Evolutionary conservation across 2,888 invertebrate genomes (phyloP), one percentile per base, ranked within the genome.

Genomic region (Leucoma salicis): DNA sequence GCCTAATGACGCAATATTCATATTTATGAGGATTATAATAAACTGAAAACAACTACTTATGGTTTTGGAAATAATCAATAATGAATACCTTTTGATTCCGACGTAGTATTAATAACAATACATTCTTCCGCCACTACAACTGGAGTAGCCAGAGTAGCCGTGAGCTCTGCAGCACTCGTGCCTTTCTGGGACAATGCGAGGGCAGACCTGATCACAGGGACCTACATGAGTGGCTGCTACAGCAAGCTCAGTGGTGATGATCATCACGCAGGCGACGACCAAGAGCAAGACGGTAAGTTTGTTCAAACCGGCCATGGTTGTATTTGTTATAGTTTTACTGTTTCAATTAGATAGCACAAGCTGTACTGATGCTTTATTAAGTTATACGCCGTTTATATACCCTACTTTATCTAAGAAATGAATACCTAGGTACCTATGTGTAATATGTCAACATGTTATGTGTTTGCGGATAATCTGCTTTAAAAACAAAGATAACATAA

Each of bases 71-170:
- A n/a, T n/a, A n/a, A n/a, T n/a, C n/a, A n/a, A n/a, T n/a, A n/a
- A n/a, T n/a, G n/a, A n/a, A 11, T 37, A 31, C 37, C 37, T 37
- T n/a, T n/a, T 5, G 6, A 12, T 3, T 10, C n/a, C 18, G 7
- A 18, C 2, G 6, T 13, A 4, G 2, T 8, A 11, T 18, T 33
- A 39, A 16, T 18, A 8, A 39, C 39, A 40, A 8, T 35, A 5
- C 34, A 40, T 35, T 21, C n/a, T n/a, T n/a, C 29, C 8, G 2
- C 40, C 40, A 14, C 14, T 14, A 29, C 14, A 2, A 11, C 40
- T 34, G 14, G 28, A 29, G 14, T 27, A 27, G 27, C 27, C 27
- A 10, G 27, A 2, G 4, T n/a, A 27, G 11, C 27, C 27, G n/a
- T 27, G 27, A 27, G 27, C 27, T 27, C 11, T 27, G 11, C 27